phyloP scores from a whole-genome alignment of 2,888 invertebrate genomes.

The Eumacrocentrus americanus region DNA sequence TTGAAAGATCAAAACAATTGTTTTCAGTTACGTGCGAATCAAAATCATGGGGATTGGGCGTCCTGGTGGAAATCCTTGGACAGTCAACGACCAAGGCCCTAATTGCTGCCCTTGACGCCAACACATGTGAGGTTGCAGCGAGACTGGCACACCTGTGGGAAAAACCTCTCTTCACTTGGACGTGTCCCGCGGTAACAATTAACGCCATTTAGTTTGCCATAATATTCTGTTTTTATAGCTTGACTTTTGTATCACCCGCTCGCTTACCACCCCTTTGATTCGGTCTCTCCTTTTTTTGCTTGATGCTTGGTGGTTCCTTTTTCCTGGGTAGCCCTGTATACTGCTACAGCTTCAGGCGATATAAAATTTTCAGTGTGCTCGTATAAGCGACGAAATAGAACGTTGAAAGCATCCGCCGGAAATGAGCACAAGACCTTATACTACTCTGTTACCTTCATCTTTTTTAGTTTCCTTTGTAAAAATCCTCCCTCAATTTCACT shows the following conservation, averaged over 20 bases:
- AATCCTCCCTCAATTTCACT: too few relatives aligned
- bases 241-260: too few relatives aligned
- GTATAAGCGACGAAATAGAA: slow-evolving; percentile 2
- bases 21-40: slow-evolving; percentile 62
- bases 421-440: not conserved
- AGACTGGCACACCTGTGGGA: slow-evolving; percentile 64
- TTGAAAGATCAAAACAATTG: not conserved
- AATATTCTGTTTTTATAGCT: not conserved
- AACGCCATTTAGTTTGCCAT: not conserved
- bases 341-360: too few relatives aligned
- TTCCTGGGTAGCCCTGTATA: too few relatives aligned
- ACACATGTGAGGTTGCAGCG: slow-evolving; percentile 63
- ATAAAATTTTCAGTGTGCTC: slow-evolving; percentile 13
- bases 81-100: slow-evolving; percentile 59
- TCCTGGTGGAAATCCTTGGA: slow-evolving; percentile 61
- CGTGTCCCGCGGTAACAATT: slow-evolving; percentile 64
- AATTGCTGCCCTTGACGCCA: slow-evolving; percentile 63
- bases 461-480: not conserved
- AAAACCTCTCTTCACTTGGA: slow-evolving; percentile 64
- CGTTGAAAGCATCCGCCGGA: slow-evolving; percentile 11
- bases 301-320: too few relatives aligned
- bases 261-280: not conserved
- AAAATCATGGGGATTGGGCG: slow-evolving; percentile 60
- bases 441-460: not conserved
- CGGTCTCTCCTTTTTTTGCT: not conserved